Evolutionary conservation across 2,888 invertebrate genomes (phyloP).

Genomic region (Doris montereyensis): DNA sequence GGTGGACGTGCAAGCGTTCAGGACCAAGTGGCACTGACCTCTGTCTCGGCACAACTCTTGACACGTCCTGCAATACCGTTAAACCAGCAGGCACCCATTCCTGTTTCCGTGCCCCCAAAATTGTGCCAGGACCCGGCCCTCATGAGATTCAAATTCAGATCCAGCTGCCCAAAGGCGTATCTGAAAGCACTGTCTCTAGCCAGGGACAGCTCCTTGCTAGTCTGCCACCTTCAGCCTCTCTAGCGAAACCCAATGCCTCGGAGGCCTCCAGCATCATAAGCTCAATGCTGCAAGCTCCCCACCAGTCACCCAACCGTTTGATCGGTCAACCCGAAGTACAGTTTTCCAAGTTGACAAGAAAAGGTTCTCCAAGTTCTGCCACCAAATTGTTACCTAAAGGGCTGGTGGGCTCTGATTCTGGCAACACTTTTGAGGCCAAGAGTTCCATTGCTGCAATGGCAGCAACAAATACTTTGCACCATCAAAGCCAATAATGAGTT

Average conservation of each 20-base stretch:
- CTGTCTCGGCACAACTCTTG: neutral
- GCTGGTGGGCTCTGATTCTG: too few relatives aligned
- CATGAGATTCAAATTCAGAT: slow-evolving; percentile 63
- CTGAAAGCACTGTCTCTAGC: slow-evolving; percentile 20
- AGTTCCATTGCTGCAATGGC: too few relatives aligned
- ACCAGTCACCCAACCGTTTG: slow-evolving; percentile 33
- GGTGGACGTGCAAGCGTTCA: neutral
- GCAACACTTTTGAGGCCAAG: too few relatives aligned
- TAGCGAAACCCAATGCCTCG: neutral
- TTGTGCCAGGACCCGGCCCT: slow-evolving; percentile 40
- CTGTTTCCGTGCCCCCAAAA: too few relatives aligned
- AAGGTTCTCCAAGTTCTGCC: slow-evolving; percentile 31
- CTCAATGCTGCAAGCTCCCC: slow-evolving; percentile 36
- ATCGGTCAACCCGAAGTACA: slow-evolving; percentile 41
- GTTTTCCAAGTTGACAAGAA: slow-evolving; percentile 29
- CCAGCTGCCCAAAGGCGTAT: slow-evolving; percentile 46
- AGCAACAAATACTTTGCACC: too few relatives aligned
- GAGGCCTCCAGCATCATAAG: slow-evolving; percentile 68
- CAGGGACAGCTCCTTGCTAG: neutral
- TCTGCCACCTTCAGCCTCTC: neutral
- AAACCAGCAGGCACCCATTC: neutral
- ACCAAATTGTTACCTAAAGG: too few relatives aligned
- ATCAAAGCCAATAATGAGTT: too few relatives aligned
- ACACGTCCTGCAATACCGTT: neutral
- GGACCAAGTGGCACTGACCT: neutral